Conservation (phyloP, 2,113 vertebrate genomes). For the Zosterops lateralis region DNA sequence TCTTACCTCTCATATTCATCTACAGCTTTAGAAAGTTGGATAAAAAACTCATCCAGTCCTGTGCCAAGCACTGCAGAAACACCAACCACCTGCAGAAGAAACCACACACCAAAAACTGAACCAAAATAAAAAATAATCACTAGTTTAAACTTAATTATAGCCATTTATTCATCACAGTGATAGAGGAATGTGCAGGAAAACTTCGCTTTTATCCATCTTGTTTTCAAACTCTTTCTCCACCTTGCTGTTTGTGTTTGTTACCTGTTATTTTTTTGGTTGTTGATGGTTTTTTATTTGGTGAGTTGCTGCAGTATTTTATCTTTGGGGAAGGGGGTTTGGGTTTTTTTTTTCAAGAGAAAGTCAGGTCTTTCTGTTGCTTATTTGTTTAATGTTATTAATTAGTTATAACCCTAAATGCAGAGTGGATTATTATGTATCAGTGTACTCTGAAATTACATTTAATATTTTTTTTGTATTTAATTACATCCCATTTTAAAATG, state of each 20-base stretch:
- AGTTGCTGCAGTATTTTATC: not conserved
- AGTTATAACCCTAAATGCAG: too few relatives aligned
- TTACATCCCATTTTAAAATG: not conserved
- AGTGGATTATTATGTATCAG: not conserved
- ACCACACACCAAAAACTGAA: not conserved
- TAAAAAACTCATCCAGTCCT: conserved; percentile 88
- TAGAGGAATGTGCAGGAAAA: not conserved
- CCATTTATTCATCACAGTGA: not conserved
- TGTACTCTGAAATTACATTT: not conserved
- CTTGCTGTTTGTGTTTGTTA: not conserved
- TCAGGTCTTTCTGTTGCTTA: not conserved
- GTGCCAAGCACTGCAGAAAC: conserved; percentile 89
- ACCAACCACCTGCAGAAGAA: conserved; percentile 86
- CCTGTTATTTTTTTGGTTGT: not conserved
- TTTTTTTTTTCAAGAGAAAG: not conserved
- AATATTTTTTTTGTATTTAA: not conserved
- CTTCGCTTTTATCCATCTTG: not conserved
- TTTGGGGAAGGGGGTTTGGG: not conserved
- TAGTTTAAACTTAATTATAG: not conserved
- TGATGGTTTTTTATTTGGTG: not conserved
- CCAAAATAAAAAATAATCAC: not conserved
- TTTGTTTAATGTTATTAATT: not conserved
- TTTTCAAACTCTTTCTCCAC: not conserved
- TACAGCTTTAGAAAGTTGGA: conserved; percentile 84
- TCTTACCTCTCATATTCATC: conserved; percentile 91